Conservation (phyloP, 2,113 vertebrate species). For the Asarcornis scutulata region DNA sequence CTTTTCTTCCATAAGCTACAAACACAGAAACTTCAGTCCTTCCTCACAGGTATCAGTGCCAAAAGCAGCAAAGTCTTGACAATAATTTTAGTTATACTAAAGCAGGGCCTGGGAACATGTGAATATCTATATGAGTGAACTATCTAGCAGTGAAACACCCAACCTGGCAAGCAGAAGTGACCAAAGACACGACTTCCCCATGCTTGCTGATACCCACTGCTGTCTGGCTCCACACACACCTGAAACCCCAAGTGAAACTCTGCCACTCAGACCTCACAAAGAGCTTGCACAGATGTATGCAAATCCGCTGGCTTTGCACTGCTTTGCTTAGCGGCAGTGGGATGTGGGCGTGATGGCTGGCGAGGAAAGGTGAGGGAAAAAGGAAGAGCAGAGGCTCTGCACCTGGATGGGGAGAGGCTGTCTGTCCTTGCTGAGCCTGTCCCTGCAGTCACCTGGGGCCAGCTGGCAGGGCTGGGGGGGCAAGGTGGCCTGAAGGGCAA, state of each 20-base stretch:
- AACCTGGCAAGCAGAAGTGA: not conserved
- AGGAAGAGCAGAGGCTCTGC: not conserved
- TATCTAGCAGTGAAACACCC: not conserved
- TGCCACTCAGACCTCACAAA: not conserved
- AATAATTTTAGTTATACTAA: not conserved
- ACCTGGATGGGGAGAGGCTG: not conserved
- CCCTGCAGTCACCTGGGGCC: not conserved
- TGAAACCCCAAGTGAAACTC: not conserved
- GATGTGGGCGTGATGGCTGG: not conserved
- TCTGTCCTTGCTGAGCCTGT: rapidly evolving
- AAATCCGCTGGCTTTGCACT: not conserved
- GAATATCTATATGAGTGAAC: not conserved
- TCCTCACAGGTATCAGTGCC: not conserved
- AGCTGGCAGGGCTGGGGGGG: not conserved
- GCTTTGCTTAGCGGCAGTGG: not conserved
- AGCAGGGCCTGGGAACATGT: not conserved
- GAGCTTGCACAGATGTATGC: constrained; percentile 18
- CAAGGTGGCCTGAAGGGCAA: not conserved
- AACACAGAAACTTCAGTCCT: not conserved
- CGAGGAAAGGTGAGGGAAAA: not conserved
- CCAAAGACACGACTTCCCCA: not conserved
- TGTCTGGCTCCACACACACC: not conserved
- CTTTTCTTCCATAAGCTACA: not conserved
- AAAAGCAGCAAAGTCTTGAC: constrained; percentile 27
- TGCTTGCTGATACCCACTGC: not conserved